phyloP scores from a whole-genome alignment of 53 echinoderm and acorn worm genomes.

The Mesocentrotus franciscanus region DNA sequence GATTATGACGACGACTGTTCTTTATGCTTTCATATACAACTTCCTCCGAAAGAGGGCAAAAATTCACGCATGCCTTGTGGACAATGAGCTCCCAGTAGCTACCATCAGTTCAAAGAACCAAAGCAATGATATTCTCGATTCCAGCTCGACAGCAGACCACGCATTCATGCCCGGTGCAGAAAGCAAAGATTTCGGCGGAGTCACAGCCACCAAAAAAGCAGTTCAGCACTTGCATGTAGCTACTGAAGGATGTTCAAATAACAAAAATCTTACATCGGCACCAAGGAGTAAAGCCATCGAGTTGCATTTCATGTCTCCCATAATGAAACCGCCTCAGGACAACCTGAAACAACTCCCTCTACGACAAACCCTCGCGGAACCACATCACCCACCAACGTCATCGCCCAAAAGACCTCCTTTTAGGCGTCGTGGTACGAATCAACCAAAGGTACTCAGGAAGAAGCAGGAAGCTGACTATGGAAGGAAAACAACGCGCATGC shows the following conservation, averaged over 20 bases:
- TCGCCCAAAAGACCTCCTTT: neutral
- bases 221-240: neutral
- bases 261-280: neutral
- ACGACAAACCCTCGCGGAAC: neutral
- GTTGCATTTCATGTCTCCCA: neutral
- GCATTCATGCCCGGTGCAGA: too few species aligned
- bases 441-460: neutral
- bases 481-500: constrained; percentile 44
- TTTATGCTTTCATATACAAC: neutral
- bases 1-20: neutral
- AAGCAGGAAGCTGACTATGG: neutral
- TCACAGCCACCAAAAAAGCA: neutral
- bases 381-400: neutral
- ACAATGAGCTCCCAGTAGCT: neutral
- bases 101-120: neutral
- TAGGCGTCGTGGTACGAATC: neutral
- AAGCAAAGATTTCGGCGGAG: neutral
- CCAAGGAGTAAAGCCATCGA: neutral
- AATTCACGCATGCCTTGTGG: neutral
- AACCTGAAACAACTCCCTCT: neutral
- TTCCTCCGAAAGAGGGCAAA: constrained; percentile 14
- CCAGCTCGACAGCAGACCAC: neutral
- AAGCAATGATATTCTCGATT: neutral
- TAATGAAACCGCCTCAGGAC: neutral
- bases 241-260: neutral